Evolutionary conservation across 2,113 vertebrate genomes (phyloP).

Genomic region (Corydoras sp.): DNA sequence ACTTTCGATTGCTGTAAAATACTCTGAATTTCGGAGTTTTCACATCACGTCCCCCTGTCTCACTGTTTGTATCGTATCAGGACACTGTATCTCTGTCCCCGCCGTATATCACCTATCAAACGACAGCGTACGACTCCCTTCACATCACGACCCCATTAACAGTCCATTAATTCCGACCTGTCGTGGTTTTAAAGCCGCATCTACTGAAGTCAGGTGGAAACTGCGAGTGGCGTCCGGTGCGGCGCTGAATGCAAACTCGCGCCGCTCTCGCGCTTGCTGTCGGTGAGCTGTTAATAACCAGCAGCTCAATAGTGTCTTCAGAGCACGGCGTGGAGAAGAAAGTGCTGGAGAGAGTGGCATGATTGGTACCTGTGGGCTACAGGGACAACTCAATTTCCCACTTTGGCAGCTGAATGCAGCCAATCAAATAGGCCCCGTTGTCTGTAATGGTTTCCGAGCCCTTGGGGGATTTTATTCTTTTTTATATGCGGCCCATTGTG

Average conservation of each 20-base stretch:
- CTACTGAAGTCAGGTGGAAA: background rate
- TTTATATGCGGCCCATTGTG: constrained; percentile 19
- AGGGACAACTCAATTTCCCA: constrained; percentile 64
- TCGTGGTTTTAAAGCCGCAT: constrained; percentile 9
- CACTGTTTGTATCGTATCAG: too few relatives aligned
- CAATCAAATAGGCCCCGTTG: constrained; percentile 61
- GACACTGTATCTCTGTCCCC: background rate
- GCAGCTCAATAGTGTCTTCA: constrained; percentile 35
- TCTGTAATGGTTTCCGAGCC: constrained; percentile 57
- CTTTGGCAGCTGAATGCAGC: constrained; percentile 62
- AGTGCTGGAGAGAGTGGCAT: constrained; percentile 40
- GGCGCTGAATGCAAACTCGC: constrained; percentile 15
- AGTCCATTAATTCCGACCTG: constrained; percentile 19
- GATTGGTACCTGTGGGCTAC: constrained; percentile 66
- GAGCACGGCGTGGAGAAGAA: constrained; percentile 17
- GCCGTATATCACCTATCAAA: background rate
- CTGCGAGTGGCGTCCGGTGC: background rate
- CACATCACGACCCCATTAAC: background rate
- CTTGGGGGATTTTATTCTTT: constrained; percentile 35
- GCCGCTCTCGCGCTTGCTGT: constrained; percentile 21
- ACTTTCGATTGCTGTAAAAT: too few relatives aligned
- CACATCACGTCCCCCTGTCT: too few relatives aligned
- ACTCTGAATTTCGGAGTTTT: too few relatives aligned
- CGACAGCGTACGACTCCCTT: background rate
- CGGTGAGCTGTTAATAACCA: constrained; percentile 38